phyloP scores from a whole-genome alignment of 2,797 vertebrate genomes.

The Tragopan temminckii region DNA sequence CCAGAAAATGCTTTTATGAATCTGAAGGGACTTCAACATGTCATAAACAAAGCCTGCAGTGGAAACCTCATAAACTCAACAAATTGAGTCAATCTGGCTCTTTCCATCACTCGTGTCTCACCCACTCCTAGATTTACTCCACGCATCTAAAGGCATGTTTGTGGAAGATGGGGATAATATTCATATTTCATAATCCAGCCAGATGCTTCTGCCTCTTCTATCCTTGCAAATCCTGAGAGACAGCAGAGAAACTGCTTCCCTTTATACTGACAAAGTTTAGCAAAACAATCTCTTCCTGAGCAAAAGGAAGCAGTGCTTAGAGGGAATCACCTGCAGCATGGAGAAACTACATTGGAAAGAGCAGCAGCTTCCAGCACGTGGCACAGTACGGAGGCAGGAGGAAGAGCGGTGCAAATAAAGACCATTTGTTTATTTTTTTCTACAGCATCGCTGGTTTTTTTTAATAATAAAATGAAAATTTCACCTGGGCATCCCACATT shows the following conservation, averaged over 20 bases:
- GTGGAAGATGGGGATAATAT: not conserved
- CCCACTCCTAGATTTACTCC: not conserved
- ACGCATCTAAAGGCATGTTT: not conserved
- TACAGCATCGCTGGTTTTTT: not conserved
- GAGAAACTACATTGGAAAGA: not conserved
- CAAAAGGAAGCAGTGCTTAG: not conserved
- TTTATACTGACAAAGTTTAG: not conserved
- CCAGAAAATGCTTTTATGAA: not conserved
- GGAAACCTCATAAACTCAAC: not conserved
- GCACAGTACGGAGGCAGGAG: rapidly evolving
- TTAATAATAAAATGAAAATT: not conserved
- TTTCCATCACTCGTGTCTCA: not conserved
- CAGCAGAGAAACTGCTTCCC: not conserved
- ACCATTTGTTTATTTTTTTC: not conserved
- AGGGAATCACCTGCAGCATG: not conserved
- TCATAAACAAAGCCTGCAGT: not conserved
- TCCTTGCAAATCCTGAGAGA: not conserved
- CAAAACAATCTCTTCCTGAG: not conserved
- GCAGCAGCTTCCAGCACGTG: not conserved
- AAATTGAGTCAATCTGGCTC: not conserved
- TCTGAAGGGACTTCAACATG: not conserved
- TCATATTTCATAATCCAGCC: not conserved
- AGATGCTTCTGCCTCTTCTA: not conserved
- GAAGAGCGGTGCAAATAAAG: not conserved
- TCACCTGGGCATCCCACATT: not conserved